These are phyloP conservation scores for Drosophila nr. medialis DNA, from an alignment of 2,888 invertebrate genomes.

Conservation along the genomic window DNA sequence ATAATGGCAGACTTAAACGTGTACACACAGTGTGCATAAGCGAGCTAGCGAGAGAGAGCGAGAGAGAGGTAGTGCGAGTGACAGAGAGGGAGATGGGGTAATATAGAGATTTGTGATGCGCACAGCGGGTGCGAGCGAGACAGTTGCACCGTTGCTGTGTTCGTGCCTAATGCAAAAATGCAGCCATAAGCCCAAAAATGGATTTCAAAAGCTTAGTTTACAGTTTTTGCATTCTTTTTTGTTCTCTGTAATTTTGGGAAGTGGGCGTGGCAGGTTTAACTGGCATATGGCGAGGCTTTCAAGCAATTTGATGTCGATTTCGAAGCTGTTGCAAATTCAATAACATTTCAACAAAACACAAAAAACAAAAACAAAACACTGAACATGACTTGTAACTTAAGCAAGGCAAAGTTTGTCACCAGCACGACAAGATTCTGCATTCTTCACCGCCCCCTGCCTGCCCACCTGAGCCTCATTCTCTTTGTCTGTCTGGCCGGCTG, in stretches of 20 bases:
- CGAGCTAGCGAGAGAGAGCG: background rate
- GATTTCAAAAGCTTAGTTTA: conserved; percentile 54
- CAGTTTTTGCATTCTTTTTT: conserved; percentile 10
- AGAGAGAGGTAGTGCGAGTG: background rate
- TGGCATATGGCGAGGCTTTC: conserved; percentile 50
- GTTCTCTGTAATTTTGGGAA: background rate
- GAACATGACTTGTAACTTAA: conserved; percentile 77
- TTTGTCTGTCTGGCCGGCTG: conserved; percentile 1
- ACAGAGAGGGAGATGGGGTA: background rate
- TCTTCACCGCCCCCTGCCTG: background rate
- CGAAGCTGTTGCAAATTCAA: conserved; percentile 62
- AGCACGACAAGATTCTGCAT: conserved; percentile 54
- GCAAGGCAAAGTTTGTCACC: conserved; percentile 74
- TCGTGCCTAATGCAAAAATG: conserved; percentile 53
- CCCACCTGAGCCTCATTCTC: conserved; percentile 4
- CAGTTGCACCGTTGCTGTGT: conserved; percentile 7
- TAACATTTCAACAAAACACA: conserved; percentile 45
- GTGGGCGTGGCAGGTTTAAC: conserved; percentile 52
- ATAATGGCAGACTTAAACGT: conserved; percentile 64
- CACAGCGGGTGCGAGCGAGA: background rate
- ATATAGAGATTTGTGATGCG: background rate
- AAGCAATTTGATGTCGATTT: conserved; percentile 36
- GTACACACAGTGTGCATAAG: conserved; percentile 9
- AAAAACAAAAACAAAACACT: conserved; percentile 19
- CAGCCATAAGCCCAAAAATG: conserved; percentile 59